Base-by-base conservation (phyloP, 2,888 invertebrate species). In the Terebella lapidaria region DNA sequence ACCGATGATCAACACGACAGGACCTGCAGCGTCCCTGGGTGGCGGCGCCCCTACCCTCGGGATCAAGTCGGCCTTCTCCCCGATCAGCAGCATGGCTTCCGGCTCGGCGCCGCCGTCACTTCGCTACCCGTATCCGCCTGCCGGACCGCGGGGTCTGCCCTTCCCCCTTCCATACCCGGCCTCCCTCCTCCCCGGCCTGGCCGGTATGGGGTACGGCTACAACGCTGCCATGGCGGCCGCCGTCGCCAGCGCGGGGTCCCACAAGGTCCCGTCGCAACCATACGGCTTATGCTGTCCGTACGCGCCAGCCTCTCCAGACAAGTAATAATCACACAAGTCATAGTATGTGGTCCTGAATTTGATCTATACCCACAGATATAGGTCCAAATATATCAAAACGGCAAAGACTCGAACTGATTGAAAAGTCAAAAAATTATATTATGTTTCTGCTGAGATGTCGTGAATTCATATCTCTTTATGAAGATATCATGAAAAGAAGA, bases 51-150 rank as follows among this genome's bases (percentile, higher is more conserved):
- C 46, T 24, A 53, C 60, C 24, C 5, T 49, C 5, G 64, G 68
- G 24, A 68, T 75, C 57, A 76, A 77, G 64, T 77, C 76, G 20
- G 77, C 77, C 30, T 78, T 78, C 64, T 77, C 77, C 4, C 77
- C 77, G 0, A 75, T 76, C 58, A 68, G 56, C 15, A 56, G 57
- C 20, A 42, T 59, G 28, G 62, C 45, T 3, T 15, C 59, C 25
- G 22, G n/a, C 49, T 3, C 20, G 25, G 20, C 58, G 20, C 24
- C 56, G 26, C 22, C 42, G 45, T 28, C 47, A 2, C 58, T 64
- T 5, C 35, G 60, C 4, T 66, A 64, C 46, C 56, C 60, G 10
- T 60, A 59, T 30, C 28, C 56, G 2, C 69, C 71, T 71, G 28
- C 24, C 66, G 67, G 18, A 64, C 69, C 62, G 3, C 63, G 73